phyloP scores from a whole-genome alignment of 2,888 invertebrate species.

The Ischnura elegans region DNA sequence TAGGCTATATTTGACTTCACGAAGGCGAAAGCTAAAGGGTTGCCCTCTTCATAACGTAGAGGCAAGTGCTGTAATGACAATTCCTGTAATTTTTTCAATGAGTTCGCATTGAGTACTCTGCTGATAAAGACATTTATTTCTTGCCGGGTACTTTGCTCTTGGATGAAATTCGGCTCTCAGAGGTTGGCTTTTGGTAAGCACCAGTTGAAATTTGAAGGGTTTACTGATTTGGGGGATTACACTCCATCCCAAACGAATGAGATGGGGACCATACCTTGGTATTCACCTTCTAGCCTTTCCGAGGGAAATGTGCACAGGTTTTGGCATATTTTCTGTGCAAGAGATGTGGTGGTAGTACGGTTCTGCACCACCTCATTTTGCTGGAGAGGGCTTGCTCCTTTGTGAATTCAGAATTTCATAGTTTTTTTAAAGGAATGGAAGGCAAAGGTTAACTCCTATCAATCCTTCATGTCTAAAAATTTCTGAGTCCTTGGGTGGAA shows the following conservation, averaged over 20 bases:
- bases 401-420: too few species aligned
- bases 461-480: too few species aligned
- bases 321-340: conserved; percentile 73
- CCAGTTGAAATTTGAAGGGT: conserved; percentile 71
- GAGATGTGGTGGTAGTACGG: conserved; percentile 70
- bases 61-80: conserved; percentile 10
- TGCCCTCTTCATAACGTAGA: neutral
- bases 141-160: conserved; percentile 70
- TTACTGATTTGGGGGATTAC: conserved; percentile 72
- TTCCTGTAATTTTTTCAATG: neutral
- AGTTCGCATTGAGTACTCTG: neutral
- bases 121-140: conserved; percentile 7
- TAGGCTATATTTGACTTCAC: neutral
- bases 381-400: neutral
- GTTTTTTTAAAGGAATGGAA: too few species aligned
- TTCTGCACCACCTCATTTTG: conserved; percentile 72
- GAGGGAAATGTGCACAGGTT: conserved; percentile 72
- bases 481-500: too few species aligned
- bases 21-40: neutral
- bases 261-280: conserved; percentile 73
- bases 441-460: too few species aligned
- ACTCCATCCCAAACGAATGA: conserved; percentile 71
- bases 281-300: conserved; percentile 73
- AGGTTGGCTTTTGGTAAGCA: conserved; percentile 71
- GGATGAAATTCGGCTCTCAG: conserved; percentile 73